phyloP scores from a whole-genome alignment of 2,888 invertebrate species.

The Myopa tessellatipennis region DNA sequence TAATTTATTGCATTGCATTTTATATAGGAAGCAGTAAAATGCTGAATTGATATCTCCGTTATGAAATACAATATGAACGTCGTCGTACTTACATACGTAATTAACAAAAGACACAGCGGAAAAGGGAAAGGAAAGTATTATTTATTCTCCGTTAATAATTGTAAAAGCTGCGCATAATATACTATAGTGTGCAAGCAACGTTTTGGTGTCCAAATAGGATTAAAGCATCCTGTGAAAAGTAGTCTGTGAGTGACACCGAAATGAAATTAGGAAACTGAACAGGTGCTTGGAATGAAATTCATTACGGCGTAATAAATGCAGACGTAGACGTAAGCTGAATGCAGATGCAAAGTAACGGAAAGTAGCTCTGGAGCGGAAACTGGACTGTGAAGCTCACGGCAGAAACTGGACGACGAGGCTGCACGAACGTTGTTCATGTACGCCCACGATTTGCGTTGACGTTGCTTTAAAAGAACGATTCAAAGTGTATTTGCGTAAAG shows the following conservation, averaged over 20 bases:
- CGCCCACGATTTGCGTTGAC: conserved; percentile 10
- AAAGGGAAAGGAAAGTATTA: not conserved
- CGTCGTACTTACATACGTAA: not conserved
- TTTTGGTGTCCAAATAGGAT: conserved; percentile 18
- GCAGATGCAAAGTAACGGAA: conserved; percentile 18
- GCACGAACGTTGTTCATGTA: not conserved
- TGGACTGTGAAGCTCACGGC: not conserved
- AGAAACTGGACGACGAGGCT: not conserved
- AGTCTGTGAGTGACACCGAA: conserved; percentile 35
- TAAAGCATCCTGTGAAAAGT: conserved; percentile 19
- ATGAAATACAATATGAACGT: not conserved
- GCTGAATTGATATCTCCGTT: not conserved
- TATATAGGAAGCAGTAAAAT: not conserved
- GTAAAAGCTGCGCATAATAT: not conserved
- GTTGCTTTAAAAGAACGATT: not conserved
- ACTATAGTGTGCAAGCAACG: not conserved
- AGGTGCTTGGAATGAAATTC: conserved; percentile 30
- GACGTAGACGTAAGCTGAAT: not conserved
- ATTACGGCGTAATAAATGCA: conserved; percentile 28
- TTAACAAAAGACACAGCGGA: not conserved
- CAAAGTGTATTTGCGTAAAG: conserved; percentile 12
- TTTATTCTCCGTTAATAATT: not conserved
- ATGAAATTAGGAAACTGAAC: conserved; percentile 33
- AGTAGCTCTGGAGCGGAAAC: conserved; percentile 27
- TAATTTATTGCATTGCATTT: not conserved